Evolutionary conservation across 2,888 invertebrate genomes (phyloP).

Genomic region (Oscheius onirici): DNA sequence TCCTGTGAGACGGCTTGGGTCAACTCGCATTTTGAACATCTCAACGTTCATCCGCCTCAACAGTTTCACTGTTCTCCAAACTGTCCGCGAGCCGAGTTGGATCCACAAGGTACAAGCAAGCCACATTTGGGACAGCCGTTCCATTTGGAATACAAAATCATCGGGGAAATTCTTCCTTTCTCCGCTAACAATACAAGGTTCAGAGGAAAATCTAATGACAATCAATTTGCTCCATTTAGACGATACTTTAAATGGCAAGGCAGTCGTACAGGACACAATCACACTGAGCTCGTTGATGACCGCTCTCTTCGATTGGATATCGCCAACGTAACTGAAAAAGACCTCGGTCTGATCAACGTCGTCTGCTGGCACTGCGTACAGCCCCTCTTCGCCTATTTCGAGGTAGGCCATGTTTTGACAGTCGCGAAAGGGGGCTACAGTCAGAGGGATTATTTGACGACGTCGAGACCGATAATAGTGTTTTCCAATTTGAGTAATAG

Average conservation of each 20-base stretch:
- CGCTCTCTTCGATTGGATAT: conserved; percentile 39
- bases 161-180: background rate
- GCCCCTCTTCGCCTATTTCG: no score
- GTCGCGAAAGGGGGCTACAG: no score
- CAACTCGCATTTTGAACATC: conserved; percentile 9
- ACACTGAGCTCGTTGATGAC: conserved; percentile 32
- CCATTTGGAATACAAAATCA: background rate
- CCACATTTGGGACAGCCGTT: background rate
- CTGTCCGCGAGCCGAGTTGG: background rate
- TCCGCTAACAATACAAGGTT: conserved; percentile 4
- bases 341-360: conserved; percentile 58
- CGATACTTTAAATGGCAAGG: conserved; percentile 29
- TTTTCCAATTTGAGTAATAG: no score
- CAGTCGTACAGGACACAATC: conserved; percentile 25
- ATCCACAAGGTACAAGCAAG: background rate
- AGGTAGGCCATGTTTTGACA: no score
- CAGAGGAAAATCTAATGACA: no score
- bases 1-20: no score
- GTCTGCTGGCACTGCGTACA: conserved; percentile 60
- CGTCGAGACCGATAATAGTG: no score
- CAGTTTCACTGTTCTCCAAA: conserved; percentile 3
- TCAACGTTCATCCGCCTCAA: background rate
- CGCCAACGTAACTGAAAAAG: conserved; percentile 40
- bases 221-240: no score
- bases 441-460: no score